Evolutionary conservation across 2,113 vertebrate species (phyloP).

Genomic region (Origma solitaria): DNA sequence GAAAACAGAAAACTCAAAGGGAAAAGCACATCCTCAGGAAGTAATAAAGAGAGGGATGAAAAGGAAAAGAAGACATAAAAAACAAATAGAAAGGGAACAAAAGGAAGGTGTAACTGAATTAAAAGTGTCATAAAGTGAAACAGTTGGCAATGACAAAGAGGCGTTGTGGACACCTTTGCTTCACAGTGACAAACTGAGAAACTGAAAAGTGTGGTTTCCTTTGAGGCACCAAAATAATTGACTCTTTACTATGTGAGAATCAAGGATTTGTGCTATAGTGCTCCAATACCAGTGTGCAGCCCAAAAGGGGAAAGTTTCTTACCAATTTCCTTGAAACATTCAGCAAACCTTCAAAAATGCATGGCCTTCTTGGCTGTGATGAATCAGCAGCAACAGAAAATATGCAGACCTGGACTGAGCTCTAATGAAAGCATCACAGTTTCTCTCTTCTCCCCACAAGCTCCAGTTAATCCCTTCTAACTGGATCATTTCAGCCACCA

Average conservation of each 20-base stretch:
- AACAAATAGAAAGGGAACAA: background rate
- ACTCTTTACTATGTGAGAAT: background rate
- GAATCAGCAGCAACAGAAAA: background rate
- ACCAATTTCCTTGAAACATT: background rate
- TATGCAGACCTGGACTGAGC: background rate
- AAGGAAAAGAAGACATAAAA: background rate
- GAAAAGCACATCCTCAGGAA: background rate
- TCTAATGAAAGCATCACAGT: background rate
- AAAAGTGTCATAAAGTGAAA: background rate
- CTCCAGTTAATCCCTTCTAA: background rate
- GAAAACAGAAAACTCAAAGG: background rate
- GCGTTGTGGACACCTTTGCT: background rate
- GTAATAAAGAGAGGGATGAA: background rate
- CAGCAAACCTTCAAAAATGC: background rate
- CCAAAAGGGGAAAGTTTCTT: background rate
- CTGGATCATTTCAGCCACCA: background rate
- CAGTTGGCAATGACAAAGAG: background rate
- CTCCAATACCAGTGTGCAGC: fast-evolving
- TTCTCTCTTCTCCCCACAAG: background rate
- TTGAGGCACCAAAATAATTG: background rate
- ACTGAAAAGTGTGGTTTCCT: background rate
- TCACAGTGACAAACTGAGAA: background rate
- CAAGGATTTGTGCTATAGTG: background rate
- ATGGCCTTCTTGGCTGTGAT: background rate
- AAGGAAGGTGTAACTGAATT: background rate